phyloP scores from a whole-genome alignment of 2,797 vertebrate genomes.

The Dallia pectoralis region DNA sequence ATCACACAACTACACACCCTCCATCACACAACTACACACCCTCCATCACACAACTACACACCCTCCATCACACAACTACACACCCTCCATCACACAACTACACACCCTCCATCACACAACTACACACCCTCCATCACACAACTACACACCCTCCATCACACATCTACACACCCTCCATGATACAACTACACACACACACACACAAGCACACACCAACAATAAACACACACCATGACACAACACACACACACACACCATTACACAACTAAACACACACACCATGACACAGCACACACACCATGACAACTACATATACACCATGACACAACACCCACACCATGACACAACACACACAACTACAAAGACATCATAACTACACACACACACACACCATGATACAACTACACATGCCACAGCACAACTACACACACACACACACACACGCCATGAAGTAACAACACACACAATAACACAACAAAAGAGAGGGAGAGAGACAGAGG shows the following conservation, averaged over 20 bases:
- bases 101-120: neutral
- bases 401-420: conserved; percentile 37
- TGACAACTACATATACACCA: neutral
- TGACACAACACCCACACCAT: conserved; percentile 23
- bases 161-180: conserved; percentile 1
- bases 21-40: neutral
- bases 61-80: neutral
- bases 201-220: too few relatives aligned
- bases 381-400: conserved; percentile 8
- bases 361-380: too few relatives aligned
- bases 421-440: conserved; percentile 13
- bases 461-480: neutral
- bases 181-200: neutral
- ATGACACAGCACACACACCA: neutral
- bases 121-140: neutral
- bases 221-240: neutral
- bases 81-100: neutral
- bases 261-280: neutral
- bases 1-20: neutral
- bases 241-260: neutral
- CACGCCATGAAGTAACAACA: neutral
- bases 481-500: conserved; percentile 16
- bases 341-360: too few relatives aligned
- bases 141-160: too few relatives aligned
- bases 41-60: neutral